Evolutionary conservation across 2,888 invertebrate species (phyloP).

Genomic region (Erebia epiphron): DNA sequence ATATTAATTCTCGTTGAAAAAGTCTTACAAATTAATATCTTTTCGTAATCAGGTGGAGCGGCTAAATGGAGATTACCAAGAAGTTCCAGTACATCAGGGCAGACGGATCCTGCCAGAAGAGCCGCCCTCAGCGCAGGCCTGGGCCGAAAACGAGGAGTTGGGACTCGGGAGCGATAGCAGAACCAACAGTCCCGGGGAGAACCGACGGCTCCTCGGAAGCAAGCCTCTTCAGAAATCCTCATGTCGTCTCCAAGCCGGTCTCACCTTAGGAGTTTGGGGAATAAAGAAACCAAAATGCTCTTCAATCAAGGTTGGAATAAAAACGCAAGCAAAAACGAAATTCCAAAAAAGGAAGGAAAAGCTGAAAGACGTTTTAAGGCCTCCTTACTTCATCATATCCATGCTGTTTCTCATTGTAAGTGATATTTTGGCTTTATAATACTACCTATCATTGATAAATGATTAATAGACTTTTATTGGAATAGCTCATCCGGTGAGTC

Average conservation of each 20-base stretch:
- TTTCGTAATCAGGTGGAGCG: conserved; percentile 42
- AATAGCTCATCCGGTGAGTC: too few relatives aligned
- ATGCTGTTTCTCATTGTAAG: conserved; percentile 71
- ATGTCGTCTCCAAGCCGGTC: conserved; percentile 60
- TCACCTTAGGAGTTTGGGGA: conserved; percentile 58
- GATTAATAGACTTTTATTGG: too few relatives aligned
- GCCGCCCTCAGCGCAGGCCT: conserved; percentile 56
- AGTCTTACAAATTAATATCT: background rate
- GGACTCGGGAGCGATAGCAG: conserved; percentile 45
- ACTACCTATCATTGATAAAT: background rate
- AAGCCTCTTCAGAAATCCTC: conserved; percentile 41
- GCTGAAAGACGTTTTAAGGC: conserved; percentile 59
- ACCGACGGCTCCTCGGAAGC: conserved; percentile 55
- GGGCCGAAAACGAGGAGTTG: conserved; percentile 62
- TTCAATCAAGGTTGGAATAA: conserved; percentile 42
- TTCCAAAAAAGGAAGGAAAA: conserved; percentile 66
- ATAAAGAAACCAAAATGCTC: conserved; percentile 44
- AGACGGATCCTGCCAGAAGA: conserved; percentile 56
- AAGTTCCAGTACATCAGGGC: conserved; percentile 52
- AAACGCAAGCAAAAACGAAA: conserved; percentile 52
- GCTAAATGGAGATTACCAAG: conserved; percentile 48
- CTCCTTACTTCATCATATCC: conserved; percentile 71
- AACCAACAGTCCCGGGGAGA: conserved; percentile 61
- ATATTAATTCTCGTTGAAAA: background rate
- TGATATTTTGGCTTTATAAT: conserved; percentile 34